Evolutionary conservation across 2,888 invertebrate species (phyloP).

Genomic region (Philaethria dido): DNA sequence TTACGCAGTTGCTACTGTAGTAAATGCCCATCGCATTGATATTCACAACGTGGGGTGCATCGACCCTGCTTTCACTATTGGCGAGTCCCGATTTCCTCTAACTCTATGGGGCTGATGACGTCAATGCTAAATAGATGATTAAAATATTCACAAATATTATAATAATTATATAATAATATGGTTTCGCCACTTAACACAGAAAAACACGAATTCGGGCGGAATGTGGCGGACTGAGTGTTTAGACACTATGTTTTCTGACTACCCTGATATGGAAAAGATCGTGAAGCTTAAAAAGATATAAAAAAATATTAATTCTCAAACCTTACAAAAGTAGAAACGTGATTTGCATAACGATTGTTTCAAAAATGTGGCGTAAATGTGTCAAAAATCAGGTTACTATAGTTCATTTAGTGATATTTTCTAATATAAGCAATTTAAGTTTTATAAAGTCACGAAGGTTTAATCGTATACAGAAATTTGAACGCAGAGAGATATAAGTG

Average conservation of each 20-base stretch:
- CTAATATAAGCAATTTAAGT: slow-evolving; percentile 4
- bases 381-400: slow-evolving; percentile 12
- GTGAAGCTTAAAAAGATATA: no score
- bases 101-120: slow-evolving; percentile 49
- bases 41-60: slow-evolving; percentile 51
- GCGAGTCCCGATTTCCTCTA: slow-evolving; percentile 54
- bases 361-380: slow-evolving; percentile 14
- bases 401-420: slow-evolving; percentile 7
- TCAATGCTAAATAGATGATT: slow-evolving; percentile 5
- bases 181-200: no score
- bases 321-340: not conserved
- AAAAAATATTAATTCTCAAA: not conserved
- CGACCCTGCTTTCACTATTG: slow-evolving; percentile 56
- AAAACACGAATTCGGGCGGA: no score
- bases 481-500: no score
- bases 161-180: no score
- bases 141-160: not conserved
- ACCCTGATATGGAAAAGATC: no score
- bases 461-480: no score
- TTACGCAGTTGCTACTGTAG: slow-evolving; percentile 22
- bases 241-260: no score
- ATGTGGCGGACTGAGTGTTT: no score
- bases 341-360: slow-evolving; percentile 1
- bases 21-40: slow-evolving; percentile 50
- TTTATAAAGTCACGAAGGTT: not conserved